Conservation (phyloP, 2,113 vertebrate genomes). For the Catharus fuscescens region DNA sequence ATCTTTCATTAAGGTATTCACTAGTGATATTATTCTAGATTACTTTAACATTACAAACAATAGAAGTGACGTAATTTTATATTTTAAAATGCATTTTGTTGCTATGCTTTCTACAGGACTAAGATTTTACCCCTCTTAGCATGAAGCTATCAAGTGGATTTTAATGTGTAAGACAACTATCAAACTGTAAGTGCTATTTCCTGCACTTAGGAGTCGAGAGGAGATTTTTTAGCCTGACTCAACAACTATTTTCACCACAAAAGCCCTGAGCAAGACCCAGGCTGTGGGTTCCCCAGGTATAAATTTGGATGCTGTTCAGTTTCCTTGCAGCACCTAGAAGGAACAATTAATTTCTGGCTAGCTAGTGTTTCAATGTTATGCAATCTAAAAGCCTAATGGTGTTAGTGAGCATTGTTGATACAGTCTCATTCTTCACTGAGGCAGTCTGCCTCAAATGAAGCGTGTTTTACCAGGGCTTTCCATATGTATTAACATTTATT, state of each 20-base stretch:
- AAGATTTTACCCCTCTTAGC: neutral
- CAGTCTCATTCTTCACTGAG: neutral
- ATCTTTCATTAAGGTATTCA: neutral
- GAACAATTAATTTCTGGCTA: neutral
- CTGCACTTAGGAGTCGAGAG: neutral
- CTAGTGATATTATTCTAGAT: neutral
- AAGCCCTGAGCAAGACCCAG: neutral
- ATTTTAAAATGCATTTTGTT: neutral
- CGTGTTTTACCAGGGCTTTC: neutral
- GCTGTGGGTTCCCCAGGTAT: neutral
- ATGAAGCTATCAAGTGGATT: neutral
- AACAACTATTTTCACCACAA: neutral
- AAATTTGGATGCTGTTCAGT: neutral
- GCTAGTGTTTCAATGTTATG: neutral
- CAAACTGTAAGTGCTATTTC: neutral
- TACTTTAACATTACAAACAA: neutral
- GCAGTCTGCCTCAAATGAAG: neutral
- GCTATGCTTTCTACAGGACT: neutral
- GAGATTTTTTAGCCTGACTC: neutral
- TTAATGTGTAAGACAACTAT: neutral
- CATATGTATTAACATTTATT: neutral
- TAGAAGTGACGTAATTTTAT: neutral
- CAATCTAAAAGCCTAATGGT: neutral
- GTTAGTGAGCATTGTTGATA: neutral
- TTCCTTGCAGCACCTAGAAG: neutral